Evolutionary conservation across 2,888 invertebrate species (phyloP), one percentile per base, ranked within the genome.

Genomic region (Drosophila affinis): DNA sequence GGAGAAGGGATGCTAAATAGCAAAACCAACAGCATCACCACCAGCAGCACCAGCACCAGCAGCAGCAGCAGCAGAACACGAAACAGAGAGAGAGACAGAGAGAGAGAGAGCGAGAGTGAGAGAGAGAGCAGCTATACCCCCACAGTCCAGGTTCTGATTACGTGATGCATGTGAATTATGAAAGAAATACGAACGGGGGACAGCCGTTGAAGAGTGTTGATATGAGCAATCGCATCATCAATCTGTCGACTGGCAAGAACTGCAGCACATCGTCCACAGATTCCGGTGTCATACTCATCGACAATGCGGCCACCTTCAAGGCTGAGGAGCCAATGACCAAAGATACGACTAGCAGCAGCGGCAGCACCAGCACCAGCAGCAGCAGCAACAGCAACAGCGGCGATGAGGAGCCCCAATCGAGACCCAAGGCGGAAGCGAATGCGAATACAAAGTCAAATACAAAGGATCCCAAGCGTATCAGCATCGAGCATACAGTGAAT

Each of bases 211-310:
- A 5, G 12, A 5, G 12, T 14, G 32, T 9, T 51, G 45, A 57
- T 61, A 44, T 53, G 27, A 81, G 72, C 46, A 55, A 63, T 34
- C 78, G 80, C 32, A 74, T 71, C 24, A 76, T 67, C 58, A 86
- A 83, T 54, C 60, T 83, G 53, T 62, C 76, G 14, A 79, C 76
- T 45, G 81, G 78, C 47, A 84, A 84, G 57, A 86, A 86, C 61
- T 81, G 88, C 76, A 90, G 91, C 72, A 87, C 90, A 69, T 89
- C 89, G 32, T 90, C 91, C 53, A 87, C 90, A 62, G 92, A 92
- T 78, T 92, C 91, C 17, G 91, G 91, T 44, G 90, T 91, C 44
- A 84, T 89, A 64, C 76, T 89, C 39, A 85, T 86, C 68, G 91
- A 91, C 56, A 90, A 82, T 63, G 77, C 74, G 24, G 80, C 88